phyloP scores from a whole-genome alignment of 2,888 invertebrate species.

The Apocheima hispidaria region DNA sequence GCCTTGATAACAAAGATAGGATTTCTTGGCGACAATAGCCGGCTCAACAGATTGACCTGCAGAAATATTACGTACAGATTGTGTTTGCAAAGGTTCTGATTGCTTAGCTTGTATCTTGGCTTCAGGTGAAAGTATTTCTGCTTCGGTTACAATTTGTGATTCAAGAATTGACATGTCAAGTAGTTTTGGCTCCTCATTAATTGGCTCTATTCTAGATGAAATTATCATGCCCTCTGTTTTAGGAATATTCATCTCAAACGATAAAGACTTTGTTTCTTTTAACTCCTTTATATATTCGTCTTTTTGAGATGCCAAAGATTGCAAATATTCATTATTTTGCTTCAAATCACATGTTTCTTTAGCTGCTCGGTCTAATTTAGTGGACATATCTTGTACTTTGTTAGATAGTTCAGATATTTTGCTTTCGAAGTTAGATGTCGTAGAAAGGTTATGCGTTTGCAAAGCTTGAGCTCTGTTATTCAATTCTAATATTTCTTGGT shows the following conservation, averaged over 20 bases:
- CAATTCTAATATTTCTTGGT: conserved; percentile 74
- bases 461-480: conserved; percentile 60
- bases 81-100: conserved; percentile 55
- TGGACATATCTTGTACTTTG: conserved; percentile 52
- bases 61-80: conserved; percentile 42
- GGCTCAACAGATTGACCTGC: conserved; percentile 60
- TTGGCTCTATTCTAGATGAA: conserved; percentile 77
- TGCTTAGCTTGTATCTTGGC: conserved; percentile 48
- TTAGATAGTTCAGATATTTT: conserved; percentile 70
- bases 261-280: conserved; percentile 68
- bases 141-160: conserved; percentile 74
- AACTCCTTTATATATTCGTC: conserved; percentile 72
- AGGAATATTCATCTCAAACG: conserved; percentile 81
- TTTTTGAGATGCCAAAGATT: conserved; percentile 60
- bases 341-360: conserved; percentile 57
- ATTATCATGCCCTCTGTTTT: conserved; percentile 83
- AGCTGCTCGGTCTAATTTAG: conserved; percentile 53
- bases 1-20: conserved; percentile 82
- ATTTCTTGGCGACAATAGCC: conserved; percentile 81
- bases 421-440: conserved; percentile 59
- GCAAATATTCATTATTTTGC: conserved; percentile 60
- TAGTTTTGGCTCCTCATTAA: conserved; percentile 59
- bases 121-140: conserved; percentile 48
- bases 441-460: conserved; percentile 57
- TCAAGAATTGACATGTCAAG: conserved; percentile 68